Conservation (phyloP, 2,113 vertebrate genomes). For the Formicarius rufipectus region DNA sequence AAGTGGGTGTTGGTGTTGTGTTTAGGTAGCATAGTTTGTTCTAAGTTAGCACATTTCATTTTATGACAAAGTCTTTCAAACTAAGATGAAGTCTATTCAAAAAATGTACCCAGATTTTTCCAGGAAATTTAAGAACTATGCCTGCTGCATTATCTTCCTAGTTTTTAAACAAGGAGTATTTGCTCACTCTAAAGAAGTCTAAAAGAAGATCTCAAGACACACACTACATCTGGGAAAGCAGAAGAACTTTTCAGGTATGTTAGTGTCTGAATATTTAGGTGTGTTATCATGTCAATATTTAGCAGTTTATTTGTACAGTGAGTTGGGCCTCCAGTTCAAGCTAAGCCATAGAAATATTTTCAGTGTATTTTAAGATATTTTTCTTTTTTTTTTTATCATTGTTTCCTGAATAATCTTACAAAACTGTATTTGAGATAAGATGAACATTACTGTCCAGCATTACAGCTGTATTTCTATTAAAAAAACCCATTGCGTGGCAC, state of each 20-base stretch:
- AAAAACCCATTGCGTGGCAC: background rate
- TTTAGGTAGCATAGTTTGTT: background rate
- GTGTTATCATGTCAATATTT: background rate
- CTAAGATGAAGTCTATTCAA: background rate
- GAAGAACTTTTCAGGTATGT: background rate
- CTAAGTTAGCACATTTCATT: background rate
- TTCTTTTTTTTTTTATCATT: background rate
- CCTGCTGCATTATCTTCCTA: background rate
- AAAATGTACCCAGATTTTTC: background rate
- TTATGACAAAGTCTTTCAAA: background rate
- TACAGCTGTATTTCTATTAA: background rate
- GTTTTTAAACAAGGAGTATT: background rate
- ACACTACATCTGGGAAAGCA: background rate
- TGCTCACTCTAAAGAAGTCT: background rate
- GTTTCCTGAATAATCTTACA: background rate
- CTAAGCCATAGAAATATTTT: background rate
- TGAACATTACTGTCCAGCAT: background rate
- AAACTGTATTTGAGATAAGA: background rate
- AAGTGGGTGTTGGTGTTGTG: background rate
- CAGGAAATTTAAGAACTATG: background rate
- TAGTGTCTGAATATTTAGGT: background rate
- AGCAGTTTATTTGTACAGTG: background rate
- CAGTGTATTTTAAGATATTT: background rate
- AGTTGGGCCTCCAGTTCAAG: background rate
- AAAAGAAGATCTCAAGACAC: background rate